Evolutionary conservation across 2,797 vertebrate species (phyloP).

Genomic region (Rachycentron canadum): DNA sequence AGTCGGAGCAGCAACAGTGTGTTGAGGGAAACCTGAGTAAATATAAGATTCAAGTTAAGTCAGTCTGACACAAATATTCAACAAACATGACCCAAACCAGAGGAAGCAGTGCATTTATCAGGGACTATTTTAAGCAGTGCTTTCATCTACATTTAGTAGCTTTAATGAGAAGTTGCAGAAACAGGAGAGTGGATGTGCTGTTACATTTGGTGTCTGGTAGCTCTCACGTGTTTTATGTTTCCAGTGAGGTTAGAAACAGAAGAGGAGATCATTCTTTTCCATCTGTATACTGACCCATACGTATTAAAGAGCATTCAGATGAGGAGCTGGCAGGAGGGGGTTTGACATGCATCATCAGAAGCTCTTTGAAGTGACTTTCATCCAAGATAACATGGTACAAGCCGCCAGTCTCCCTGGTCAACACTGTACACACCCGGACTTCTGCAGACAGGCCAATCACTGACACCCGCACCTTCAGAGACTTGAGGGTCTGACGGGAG

Average conservation of each 20-base stretch:
- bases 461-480: slow-evolving; percentile 94
- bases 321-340: slow-evolving; percentile 92
- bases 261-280: neutral
- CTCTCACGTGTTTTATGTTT: neutral
- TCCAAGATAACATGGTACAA: slow-evolving; percentile 96
- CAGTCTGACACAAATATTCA: neutral
- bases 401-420: slow-evolving; percentile 95
- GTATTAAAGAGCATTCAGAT: slow-evolving; percentile 97
- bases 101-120: neutral
- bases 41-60: slow-evolving; percentile 7
- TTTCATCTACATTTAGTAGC: neutral
- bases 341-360: slow-evolving; percentile 92
- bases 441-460: slow-evolving; percentile 96
- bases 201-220: neutral
- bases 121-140: neutral
- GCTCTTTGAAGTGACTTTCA: slow-evolving; percentile 94
- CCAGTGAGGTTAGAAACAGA: neutral
- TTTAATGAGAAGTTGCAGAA: neutral
- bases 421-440: slow-evolving; percentile 94
- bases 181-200: neutral
- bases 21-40: slow-evolving; percentile 94
- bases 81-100: neutral
- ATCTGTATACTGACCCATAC: slow-evolving; percentile 90
- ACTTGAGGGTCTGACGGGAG: slow-evolving; percentile 89
- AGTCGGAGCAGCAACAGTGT: slow-evolving; percentile 86